Percentiles rank a stretch among this genome's conserved stretches.
Evolutionary conservation across 1,140 invertebrate species (phyloP).

Genomic region (Arctopsyche grandis): DNA sequence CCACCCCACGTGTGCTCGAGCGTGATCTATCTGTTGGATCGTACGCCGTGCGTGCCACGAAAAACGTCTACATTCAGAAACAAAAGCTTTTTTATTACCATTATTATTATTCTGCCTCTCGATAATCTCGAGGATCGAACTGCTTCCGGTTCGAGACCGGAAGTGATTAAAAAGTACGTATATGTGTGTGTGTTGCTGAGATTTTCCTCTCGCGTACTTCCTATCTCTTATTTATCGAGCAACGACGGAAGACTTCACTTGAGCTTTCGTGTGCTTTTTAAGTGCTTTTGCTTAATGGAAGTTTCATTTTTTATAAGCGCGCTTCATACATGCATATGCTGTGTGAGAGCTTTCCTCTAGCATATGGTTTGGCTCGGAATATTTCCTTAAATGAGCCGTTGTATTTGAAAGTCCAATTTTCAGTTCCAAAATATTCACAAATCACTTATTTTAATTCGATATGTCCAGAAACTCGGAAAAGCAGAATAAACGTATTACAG

Average conservation of each 20-base stretch:
- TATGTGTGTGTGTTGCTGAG: background rate
- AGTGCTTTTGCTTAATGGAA: constrained; percentile 27
- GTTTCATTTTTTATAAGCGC: constrained; percentile 15
- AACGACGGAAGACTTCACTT: background rate
- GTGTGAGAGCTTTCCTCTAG: background rate
- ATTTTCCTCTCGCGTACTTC: background rate
- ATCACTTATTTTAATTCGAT: too few relatives aligned
- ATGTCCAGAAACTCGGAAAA: too few relatives aligned
- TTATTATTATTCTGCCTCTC: background rate
- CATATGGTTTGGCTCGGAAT: too few relatives aligned
- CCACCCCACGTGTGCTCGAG: background rate
- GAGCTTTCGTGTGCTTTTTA: constrained; percentile 10
- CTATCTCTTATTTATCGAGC: background rate
- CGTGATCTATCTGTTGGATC: constrained; percentile 18
- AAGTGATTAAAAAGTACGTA: background rate
- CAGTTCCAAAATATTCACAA: too few relatives aligned
- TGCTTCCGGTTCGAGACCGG: background rate
- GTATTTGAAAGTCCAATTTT: too few relatives aligned
- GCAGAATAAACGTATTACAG: too few relatives aligned
- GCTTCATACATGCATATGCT: background rate
- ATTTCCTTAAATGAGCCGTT: too few relatives aligned
- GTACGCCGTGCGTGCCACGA: background rate
- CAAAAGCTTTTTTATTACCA: background rate
- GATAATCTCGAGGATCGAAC: background rate
- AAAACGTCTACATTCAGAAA: background rate